Evolutionary conservation across 37 sponge, comb jelly and placozoan species (phyloP), one percentile per base, ranked within the genome.

Genomic region (Ianthella basta): DNA sequence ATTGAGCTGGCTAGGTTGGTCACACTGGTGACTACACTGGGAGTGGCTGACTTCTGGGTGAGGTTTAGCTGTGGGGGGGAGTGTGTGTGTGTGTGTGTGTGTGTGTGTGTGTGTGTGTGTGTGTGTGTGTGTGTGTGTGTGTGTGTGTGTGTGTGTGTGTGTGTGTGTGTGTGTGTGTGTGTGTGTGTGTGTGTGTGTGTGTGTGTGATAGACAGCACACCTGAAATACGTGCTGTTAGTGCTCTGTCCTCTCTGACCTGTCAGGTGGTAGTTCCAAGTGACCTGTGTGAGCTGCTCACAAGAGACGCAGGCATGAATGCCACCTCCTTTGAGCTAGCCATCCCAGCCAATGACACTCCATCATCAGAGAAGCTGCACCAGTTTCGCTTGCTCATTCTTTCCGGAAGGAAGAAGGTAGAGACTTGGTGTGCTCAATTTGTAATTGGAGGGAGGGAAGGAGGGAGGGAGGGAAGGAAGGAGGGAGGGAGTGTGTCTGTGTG

Each of bases 351-450:
- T 30, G 57, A 59, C 0, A 72, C 21, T 18, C 81, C 53, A 23
- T 63, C 86, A 35, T 70, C 68, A 35, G 81, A 86, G 60, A 80
- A 67, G 23, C 60, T 85, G 38, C 83, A 88, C 37, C 30, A 73
- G 33, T 72, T 88, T 30, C 78, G 94, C 55, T 74, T 81, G 72
- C 89, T 94, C 37, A 75, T 94, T 34, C 60, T 94, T 13, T 72
- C 80, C 0, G 91, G 94, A 0, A 82, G 91, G 27, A 94, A 84
- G 61, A 94, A 90, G 80, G 86, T 85, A n/a, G n/a, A n/a, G n/a
- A n/a, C n/a, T n/a, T n/a, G n/a, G n/a, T n/a, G n/a, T n/a, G n/a
- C n/a, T n/a, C n/a, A n/a, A n/a, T n/a, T n/a, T n/a, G n/a, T n/a
- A n/a, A n/a, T n/a, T n/a, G n/a, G n/a, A n/a, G n/a, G n/a, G n/a